Percentiles rank a stretch among this genome's conserved stretches.
Conservation (phyloP, 2,888 invertebrate genomes). For the Drosophila incognita region DNA sequence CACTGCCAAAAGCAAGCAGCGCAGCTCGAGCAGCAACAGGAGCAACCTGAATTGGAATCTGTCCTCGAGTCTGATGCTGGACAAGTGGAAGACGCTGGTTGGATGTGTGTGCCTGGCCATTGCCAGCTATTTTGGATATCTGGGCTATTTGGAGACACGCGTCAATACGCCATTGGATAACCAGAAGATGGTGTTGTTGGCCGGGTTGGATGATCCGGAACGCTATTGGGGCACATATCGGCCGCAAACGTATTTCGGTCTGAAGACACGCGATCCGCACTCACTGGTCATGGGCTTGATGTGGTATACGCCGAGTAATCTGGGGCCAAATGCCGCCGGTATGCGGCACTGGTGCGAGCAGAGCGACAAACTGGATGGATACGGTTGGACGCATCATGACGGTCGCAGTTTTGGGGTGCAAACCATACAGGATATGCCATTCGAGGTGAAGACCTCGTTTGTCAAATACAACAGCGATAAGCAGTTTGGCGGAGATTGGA, state of each 20-base stretch:
- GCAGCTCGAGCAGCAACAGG: slow-evolving; percentile 28
- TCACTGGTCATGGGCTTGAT: slow-evolving; percentile 97
- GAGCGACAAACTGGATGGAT: slow-evolving; percentile 91
- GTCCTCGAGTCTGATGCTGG: slow-evolving; percentile 76
- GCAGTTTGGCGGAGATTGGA: slow-evolving; percentile 96
- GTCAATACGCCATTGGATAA: slow-evolving; percentile 94
- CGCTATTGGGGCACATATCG: slow-evolving; percentile 98
- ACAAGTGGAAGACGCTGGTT: slow-evolving; percentile 87
- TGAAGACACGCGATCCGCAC: slow-evolving; percentile 94
- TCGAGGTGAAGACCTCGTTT: slow-evolving; percentile 93
- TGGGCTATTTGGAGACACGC: slow-evolving; percentile 94
- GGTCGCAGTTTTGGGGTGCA: slow-evolving; percentile 96
- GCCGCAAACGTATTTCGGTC: slow-evolving; percentile 94
- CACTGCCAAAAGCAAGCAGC: slow-evolving; percentile 39
- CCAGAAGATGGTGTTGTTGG: slow-evolving; percentile 90
- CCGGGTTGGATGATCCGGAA: slow-evolving; percentile 90
- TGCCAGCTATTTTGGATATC: slow-evolving; percentile 91
- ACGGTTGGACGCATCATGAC: slow-evolving; percentile 97
- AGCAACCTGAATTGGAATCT: slow-evolving; percentile 45
- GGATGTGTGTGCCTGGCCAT: slow-evolving; percentile 88
- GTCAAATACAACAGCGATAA: slow-evolving; percentile 93
- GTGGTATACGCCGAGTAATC: slow-evolving; percentile 94
- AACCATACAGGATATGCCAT: slow-evolving; percentile 92
- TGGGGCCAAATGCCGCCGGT: slow-evolving; percentile 90
- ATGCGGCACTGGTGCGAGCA: slow-evolving; percentile 97